phyloP scores from a whole-genome alignment of 2,888 invertebrate species.

The Pachliopta kotzebuea region DNA sequence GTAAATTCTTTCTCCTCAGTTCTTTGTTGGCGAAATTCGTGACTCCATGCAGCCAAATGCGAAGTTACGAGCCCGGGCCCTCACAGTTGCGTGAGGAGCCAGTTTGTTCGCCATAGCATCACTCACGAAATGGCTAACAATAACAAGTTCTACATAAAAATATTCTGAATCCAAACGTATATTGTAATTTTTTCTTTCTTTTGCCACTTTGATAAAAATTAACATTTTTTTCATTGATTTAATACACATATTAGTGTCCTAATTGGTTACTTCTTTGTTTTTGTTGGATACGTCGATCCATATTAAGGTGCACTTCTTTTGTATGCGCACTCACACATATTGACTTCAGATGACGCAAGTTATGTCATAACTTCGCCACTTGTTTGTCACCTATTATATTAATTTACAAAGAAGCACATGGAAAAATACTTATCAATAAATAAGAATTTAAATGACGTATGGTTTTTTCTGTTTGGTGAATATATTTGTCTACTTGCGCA shows the following conservation, averaged over 20 bases:
- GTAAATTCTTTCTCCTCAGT: neutral
- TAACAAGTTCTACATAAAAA: neutral
- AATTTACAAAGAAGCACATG: slow-evolving; percentile 21
- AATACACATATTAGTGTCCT: neutral
- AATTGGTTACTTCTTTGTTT: neutral
- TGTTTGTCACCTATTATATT: slow-evolving; percentile 17
- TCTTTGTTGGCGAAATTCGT: slow-evolving; percentile 11
- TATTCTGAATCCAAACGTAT: slow-evolving; percentile 16
- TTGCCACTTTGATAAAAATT: slow-evolving; percentile 3
- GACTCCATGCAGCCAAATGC: slow-evolving; percentile 5
- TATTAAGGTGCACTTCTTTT: neutral
- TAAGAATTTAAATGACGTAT: neutral
- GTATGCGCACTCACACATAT: neutral
- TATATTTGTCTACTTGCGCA: neutral
- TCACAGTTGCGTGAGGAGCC: slow-evolving; percentile 17
- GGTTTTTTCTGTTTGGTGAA: neutral
- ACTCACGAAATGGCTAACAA: slow-evolving; percentile 20
- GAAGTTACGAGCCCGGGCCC: slow-evolving; percentile 13
- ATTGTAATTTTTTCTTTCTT: slow-evolving; percentile 12
- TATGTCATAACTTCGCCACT: slow-evolving; percentile 3
- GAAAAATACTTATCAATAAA: slow-evolving; percentile 10
- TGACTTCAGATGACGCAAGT: slow-evolving; percentile 9
- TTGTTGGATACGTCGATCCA: neutral
- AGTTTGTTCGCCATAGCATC: slow-evolving; percentile 13
- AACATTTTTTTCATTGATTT: too few relatives aligned